Percentiles rank a stretch among this genome's conserved stretches.
phyloP scores from a whole-genome alignment of 1,140 invertebrate species.

The Phymorhynchus buccinoides region DNA sequence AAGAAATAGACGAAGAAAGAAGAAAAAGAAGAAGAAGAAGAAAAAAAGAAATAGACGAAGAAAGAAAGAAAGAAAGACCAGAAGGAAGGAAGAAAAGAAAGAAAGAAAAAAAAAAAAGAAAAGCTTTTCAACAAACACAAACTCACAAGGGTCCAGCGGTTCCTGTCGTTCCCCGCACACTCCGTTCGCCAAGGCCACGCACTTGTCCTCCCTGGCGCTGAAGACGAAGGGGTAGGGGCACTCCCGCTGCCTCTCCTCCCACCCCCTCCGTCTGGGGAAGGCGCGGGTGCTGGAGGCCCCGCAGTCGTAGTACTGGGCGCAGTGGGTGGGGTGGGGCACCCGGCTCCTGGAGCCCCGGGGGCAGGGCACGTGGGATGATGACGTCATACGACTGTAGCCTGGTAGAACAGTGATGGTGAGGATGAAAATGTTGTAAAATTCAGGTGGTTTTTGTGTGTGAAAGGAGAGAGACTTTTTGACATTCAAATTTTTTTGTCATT shows the following conservation, averaged over 20 bases:
- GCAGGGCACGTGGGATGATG: neutral
- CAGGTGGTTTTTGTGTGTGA: neutral
- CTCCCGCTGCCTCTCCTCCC: slow-evolving; percentile 46
- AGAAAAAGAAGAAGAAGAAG: neutral
- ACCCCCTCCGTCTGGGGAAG: neutral
- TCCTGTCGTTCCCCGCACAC: slow-evolving; percentile 54
- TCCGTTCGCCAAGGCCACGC: slow-evolving; percentile 43
- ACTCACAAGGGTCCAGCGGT: slow-evolving; percentile 56
- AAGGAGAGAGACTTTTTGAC: slow-evolving; percentile 3
- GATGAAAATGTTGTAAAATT: neutral
- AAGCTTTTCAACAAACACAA: too few species aligned
- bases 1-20: neutral
- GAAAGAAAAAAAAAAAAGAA: too few species aligned
- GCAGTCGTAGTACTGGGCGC: slow-evolving; percentile 61
- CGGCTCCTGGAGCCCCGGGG: slow-evolving; percentile 17
- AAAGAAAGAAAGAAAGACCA: neutral
- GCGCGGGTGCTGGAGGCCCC: neutral
- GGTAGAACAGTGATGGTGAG: neutral
- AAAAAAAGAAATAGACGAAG: neutral
- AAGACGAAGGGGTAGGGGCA: slow-evolving; percentile 60
- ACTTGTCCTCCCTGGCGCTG: slow-evolving; percentile 40
- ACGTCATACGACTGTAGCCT: neutral
- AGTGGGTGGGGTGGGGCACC: slow-evolving; percentile 41
- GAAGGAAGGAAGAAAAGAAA: too few species aligned
- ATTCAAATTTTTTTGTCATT: too few species aligned